Evolutionary conservation across 2,113 vertebrate genomes (phyloP).

Genomic region (Lonchura striata): DNA sequence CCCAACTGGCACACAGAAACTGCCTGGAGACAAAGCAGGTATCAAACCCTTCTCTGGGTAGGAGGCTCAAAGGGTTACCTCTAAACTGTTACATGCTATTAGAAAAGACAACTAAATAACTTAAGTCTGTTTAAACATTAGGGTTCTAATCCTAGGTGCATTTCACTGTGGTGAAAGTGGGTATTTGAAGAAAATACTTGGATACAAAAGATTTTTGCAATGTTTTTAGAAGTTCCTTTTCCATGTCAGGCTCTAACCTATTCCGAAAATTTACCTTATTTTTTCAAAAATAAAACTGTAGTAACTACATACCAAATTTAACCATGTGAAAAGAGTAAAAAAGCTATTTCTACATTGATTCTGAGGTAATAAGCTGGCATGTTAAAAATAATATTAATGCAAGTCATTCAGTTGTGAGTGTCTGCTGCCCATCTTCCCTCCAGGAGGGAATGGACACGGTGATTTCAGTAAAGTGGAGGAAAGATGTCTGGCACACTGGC

Average conservation of each 20-base stretch:
- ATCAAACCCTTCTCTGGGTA: background rate
- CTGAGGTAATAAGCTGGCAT: constrained; percentile 61
- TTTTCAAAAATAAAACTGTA: constrained; percentile 1
- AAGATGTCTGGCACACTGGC: background rate
- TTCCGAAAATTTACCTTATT: background rate
- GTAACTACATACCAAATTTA: background rate
- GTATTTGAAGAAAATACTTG: background rate
- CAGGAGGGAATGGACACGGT: background rate
- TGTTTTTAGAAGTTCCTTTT: background rate
- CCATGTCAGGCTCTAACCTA: background rate
- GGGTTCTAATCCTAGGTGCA: background rate
- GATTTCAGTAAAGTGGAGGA: background rate
- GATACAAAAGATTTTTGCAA: background rate
- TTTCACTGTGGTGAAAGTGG: background rate
- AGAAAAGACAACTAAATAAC: background rate
- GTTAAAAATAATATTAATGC: constrained; percentile 23
- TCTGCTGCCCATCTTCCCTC: background rate
- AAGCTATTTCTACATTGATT: constrained; percentile 8
- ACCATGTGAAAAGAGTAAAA: constrained; percentile 28
- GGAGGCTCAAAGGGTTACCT: background rate
- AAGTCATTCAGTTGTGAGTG: background rate
- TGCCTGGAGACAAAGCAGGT: background rate
- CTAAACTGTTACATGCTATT: background rate
- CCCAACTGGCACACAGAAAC: background rate
- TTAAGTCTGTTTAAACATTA: background rate